These are phyloP conservation scores for Anoura caudifer DNA, from an alignment of 2,113 vertebrate species.

Conservation along the genomic window DNA sequence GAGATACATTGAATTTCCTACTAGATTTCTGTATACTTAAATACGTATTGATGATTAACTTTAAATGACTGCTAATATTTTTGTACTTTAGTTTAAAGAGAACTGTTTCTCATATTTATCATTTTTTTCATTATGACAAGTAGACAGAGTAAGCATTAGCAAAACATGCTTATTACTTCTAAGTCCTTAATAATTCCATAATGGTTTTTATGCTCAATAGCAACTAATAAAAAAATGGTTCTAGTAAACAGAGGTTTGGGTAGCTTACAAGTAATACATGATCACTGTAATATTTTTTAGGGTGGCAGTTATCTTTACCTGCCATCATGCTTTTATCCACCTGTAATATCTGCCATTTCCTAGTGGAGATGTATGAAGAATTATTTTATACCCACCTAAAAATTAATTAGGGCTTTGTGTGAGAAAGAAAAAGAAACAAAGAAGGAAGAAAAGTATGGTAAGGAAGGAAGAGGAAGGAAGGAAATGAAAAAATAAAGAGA, in stretches of 20 bases:
- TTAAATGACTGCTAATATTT: not conserved
- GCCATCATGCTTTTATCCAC: not conserved
- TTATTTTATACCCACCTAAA: not conserved
- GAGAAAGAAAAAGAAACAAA: not conserved
- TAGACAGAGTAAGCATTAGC: not conserved
- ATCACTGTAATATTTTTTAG: not conserved
- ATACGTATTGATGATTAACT: not conserved
- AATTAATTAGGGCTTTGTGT: not conserved
- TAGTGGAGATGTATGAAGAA: not conserved
- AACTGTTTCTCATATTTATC: not conserved
- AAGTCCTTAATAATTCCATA: not conserved
- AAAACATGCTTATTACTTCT: conserved; percentile 15
- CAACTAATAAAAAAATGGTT: conserved; percentile 5
- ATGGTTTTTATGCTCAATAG: not conserved
- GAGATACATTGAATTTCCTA: not conserved
- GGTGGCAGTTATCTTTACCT: not conserved
- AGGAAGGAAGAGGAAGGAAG: not conserved
- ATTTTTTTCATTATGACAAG: conserved; percentile 14
- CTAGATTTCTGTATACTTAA: not conserved
- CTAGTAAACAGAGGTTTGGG: not conserved
- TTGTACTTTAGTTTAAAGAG: conserved; percentile 22
- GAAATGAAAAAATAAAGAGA: not conserved
- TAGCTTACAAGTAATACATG: not conserved
- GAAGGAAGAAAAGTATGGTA: not conserved
- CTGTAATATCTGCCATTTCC: not conserved